Evolutionary conservation across 2,113 vertebrate species (phyloP).

Genomic region (Anser cygnoides): DNA sequence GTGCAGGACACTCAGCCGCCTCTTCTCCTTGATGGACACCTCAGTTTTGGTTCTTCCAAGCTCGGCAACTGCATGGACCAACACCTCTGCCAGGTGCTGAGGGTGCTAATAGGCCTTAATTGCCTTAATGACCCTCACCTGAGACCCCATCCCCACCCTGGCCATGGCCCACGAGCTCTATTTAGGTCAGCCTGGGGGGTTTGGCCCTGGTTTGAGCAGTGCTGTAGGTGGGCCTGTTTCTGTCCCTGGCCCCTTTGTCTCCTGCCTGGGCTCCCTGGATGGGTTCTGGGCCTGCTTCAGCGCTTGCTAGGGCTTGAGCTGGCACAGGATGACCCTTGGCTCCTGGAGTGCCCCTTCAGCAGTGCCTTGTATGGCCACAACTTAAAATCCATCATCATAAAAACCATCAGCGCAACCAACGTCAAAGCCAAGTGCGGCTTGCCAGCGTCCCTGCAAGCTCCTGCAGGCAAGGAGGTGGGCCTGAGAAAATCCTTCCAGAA

Average conservation of each 20-base stretch:
- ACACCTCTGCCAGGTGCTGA: neutral
- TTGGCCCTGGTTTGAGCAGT: rapidly evolving
- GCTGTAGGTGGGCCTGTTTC: neutral
- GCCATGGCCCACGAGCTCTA: neutral
- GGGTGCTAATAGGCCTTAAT: neutral
- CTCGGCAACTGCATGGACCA: neutral
- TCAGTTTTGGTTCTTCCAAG: neutral
- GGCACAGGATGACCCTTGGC: neutral
- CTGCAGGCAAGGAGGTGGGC: neutral
- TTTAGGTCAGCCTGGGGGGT: neutral
- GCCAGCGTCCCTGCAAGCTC: neutral
- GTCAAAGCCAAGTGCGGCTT: neutral
- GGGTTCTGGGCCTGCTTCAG: neutral
- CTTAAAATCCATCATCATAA: neutral
- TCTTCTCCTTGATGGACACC: neutral
- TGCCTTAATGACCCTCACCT: neutral
- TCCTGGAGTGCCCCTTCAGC: neutral
- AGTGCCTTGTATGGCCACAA: neutral
- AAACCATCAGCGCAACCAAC: neutral
- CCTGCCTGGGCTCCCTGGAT: neutral
- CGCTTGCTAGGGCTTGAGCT: rapidly evolving
- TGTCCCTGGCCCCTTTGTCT: neutral
- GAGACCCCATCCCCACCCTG: neutral
- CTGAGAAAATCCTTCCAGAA: neutral
- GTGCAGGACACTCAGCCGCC: neutral